Evolutionary conservation across 1,140 invertebrate genomes (phyloP).

Genomic region (Anastatus disparis): DNA sequence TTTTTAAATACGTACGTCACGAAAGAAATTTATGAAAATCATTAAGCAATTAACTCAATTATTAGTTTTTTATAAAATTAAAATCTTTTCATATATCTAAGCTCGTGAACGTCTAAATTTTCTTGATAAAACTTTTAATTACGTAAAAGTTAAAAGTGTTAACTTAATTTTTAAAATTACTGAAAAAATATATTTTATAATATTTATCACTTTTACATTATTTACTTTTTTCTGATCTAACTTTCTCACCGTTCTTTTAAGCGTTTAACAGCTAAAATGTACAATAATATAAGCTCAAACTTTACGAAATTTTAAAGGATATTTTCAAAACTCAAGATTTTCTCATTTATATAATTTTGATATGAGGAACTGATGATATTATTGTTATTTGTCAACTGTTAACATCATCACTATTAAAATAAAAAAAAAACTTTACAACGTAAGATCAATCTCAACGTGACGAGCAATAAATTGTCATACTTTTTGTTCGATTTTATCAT

Average conservation of each 20-base stretch:
- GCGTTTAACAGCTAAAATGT: slow-evolving; percentile 6
- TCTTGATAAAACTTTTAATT: slow-evolving; percentile 6
- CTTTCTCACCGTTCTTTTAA: background rate
- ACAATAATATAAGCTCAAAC: slow-evolving; percentile 9
- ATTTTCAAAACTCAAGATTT: slow-evolving; percentile 41
- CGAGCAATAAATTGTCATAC: slow-evolving; percentile 20
- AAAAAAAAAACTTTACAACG: slow-evolving; percentile 17
- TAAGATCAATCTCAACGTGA: slow-evolving; percentile 24
- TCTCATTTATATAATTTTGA: slow-evolving; percentile 32
- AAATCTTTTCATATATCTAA: background rate
- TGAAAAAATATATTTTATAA: background rate
- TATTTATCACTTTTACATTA: background rate
- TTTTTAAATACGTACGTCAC: slow-evolving; percentile 1
- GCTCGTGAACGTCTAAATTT: background rate
- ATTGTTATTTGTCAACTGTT: slow-evolving; percentile 13
- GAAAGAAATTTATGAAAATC: slow-evolving; percentile 2
- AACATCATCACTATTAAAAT: slow-evolving; percentile 23
- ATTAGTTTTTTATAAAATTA: background rate
- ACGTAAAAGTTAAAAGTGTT: background rate
- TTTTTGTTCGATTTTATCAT: slow-evolving; percentile 38
- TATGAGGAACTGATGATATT: slow-evolving; percentile 31
- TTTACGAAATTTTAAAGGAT: slow-evolving; percentile 23
- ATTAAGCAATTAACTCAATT: background rate
- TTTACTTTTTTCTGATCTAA: slow-evolving; percentile 8
- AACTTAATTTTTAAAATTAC: background rate